These are phyloP conservation scores for Magallana nippona DNA, from an alignment of 2,888 invertebrate species.

Conservation along the genomic window DNA sequence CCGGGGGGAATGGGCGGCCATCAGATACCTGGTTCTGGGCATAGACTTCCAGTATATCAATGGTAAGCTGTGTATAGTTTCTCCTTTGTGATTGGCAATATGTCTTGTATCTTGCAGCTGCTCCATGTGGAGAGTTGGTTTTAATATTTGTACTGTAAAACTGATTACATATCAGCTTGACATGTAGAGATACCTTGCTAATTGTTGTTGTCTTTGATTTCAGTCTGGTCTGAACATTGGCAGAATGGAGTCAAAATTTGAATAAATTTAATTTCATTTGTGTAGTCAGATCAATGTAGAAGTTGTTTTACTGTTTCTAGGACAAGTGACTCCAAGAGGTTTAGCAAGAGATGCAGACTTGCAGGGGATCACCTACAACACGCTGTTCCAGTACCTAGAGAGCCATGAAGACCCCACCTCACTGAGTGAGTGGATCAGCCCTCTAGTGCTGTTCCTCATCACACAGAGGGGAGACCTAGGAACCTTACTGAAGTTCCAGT, in stretches of 20 bases:
- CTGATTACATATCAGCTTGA: too few species aligned
- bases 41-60: not conserved
- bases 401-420: not conserved
- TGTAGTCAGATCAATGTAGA: too few species aligned
- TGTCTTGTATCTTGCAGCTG: too few species aligned
- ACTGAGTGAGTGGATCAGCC: slow-evolving; percentile 53
- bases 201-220: too few species aligned
- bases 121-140: too few species aligned
- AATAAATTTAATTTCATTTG: too few species aligned
- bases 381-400: slow-evolving; percentile 51
- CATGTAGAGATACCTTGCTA: too few species aligned
- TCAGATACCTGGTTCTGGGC: slow-evolving; percentile 57
- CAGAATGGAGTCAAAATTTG: too few species aligned
- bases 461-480: slow-evolving; percentile 49
- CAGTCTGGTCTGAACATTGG: too few species aligned
- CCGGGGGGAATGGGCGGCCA: slow-evolving; percentile 56
- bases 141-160: too few species aligned
- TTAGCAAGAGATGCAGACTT: slow-evolving; percentile 45
- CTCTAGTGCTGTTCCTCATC: slow-evolving; percentile 55
- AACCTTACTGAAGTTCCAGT: slow-evolving; percentile 47
- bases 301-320: not conserved
- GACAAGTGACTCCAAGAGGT: slow-evolving; percentile 33
- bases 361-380: slow-evolving; percentile 44
- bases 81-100: not conserved
- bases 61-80: not conserved